Conservation (phyloP, 1,140 invertebrate species). For the Drosophila yakuba region DNA sequence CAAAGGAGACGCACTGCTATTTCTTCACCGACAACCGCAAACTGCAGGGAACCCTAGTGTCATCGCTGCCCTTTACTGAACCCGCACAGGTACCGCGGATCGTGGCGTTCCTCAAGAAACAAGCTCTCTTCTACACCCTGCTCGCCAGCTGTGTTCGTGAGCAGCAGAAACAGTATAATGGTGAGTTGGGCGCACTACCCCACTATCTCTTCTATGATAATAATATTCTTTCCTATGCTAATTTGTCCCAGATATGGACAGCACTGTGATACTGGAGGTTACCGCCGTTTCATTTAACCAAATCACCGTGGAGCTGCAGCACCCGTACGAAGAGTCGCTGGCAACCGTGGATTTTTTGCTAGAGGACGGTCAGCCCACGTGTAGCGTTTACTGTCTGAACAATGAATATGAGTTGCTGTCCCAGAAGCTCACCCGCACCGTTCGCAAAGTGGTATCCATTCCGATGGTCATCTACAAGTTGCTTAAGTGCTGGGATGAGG, state of each 20-base stretch:
- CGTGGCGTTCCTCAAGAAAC: slow-evolving; percentile 93
- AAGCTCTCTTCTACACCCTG: slow-evolving; percentile 96
- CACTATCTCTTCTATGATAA: not conserved
- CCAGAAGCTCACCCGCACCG: slow-evolving; percentile 91
- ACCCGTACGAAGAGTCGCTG: slow-evolving; percentile 96
- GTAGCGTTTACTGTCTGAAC: slow-evolving; percentile 88
- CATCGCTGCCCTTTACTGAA: slow-evolving; percentile 95
- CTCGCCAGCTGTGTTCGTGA: slow-evolving; percentile 94
- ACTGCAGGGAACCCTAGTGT: slow-evolving; percentile 91
- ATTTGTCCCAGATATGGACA: slow-evolving; percentile 88
- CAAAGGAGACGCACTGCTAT: slow-evolving; percentile 97
- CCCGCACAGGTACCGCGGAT: slow-evolving; percentile 96
- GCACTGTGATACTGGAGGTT: slow-evolving; percentile 95
- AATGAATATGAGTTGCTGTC: slow-evolving; percentile 87
- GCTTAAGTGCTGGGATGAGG: slow-evolving; percentile 88
- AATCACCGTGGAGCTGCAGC: slow-evolving; percentile 95
- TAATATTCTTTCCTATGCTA: not conserved
- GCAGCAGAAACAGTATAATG: slow-evolving; percentile 89
- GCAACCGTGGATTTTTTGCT: slow-evolving; percentile 96
- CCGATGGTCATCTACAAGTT: slow-evolving; percentile 92
- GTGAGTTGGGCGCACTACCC: slow-evolving; percentile 22
- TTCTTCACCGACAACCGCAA: slow-evolving; percentile 93
- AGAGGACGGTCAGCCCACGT: slow-evolving; percentile 90
- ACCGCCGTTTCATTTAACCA: slow-evolving; percentile 95
- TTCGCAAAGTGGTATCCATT: slow-evolving; percentile 95